Conservation (phyloP, 1,140 invertebrate species). For the Drosophila bocki region DNA sequence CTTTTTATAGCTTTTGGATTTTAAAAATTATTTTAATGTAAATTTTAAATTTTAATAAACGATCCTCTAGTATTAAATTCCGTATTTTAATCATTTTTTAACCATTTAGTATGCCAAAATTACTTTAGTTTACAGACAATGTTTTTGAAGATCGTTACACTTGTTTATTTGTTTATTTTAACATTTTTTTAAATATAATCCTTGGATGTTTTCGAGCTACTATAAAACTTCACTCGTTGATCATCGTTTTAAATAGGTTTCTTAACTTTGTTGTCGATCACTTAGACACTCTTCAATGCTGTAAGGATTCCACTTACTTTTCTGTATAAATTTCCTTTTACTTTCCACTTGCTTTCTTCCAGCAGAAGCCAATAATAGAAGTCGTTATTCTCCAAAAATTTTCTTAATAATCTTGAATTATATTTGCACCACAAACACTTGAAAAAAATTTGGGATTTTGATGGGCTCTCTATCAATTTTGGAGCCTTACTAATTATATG, state of each 20-base stretch:
- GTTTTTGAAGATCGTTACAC: neutral
- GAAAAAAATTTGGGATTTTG: constrained; percentile 35
- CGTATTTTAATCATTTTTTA: neutral
- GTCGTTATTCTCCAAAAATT: neutral
- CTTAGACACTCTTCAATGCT: neutral
- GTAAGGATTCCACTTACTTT: constrained; percentile 19
- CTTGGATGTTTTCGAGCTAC: neutral
- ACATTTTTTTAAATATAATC: neutral
- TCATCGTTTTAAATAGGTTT: neutral
- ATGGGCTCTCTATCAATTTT: neutral
- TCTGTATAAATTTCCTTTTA: neutral
- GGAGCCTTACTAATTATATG: constrained; percentile 31
- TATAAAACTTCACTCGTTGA: neutral
- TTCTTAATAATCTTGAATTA: neutral
- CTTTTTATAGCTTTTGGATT: neutral
- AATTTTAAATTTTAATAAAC: no score
- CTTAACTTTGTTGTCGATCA: neutral
- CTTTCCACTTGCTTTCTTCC: neutral
- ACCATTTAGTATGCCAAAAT: neutral
- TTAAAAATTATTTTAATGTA: neutral
- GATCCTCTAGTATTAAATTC: neutral
- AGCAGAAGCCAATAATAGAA: neutral
- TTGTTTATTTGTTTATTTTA: neutral
- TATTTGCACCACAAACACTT: constrained; percentile 22
- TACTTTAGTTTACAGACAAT: neutral